Evolutionary conservation across 2,797 vertebrate genomes (phyloP).

Genomic region (Acanthis flammea): DNA sequence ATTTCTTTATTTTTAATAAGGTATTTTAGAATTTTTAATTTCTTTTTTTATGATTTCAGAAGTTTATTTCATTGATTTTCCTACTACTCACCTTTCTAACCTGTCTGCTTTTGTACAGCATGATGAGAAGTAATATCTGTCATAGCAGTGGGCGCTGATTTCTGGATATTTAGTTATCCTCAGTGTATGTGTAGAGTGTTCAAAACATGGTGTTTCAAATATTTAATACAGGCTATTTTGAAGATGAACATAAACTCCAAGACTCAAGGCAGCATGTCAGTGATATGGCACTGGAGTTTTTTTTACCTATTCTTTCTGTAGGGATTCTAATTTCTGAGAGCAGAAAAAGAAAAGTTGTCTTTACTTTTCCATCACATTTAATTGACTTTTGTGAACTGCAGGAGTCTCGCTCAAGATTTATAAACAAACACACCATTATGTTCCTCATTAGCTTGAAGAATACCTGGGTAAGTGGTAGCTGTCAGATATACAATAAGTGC

Average conservation of each 20-base stretch:
- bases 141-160: neutral
- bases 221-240: neutral
- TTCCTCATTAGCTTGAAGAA: conserved; percentile 70
- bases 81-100: neutral
- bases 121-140: neutral
- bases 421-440: conserved; percentile 73
- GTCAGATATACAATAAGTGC: conserved; percentile 63
- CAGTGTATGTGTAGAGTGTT: neutral
- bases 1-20: neutral
- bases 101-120: neutral
- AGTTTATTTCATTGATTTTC: neutral
- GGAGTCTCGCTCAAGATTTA: conserved; percentile 29
- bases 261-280: neutral
- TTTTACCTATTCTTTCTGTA: neutral
- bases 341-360: conserved; percentile 4
- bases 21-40: neutral
- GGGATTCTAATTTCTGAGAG: neutral
- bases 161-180: neutral
- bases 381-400: conserved; percentile 37
- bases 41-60: neutral
- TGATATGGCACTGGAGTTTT: neutral
- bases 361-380: conserved; percentile 43
- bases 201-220: neutral
- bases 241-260: neutral
- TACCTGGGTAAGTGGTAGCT: conserved; percentile 71